Base-by-base conservation (phyloP, 2,113 vertebrate genomes). In the Corythaixoides concolor region DNA sequence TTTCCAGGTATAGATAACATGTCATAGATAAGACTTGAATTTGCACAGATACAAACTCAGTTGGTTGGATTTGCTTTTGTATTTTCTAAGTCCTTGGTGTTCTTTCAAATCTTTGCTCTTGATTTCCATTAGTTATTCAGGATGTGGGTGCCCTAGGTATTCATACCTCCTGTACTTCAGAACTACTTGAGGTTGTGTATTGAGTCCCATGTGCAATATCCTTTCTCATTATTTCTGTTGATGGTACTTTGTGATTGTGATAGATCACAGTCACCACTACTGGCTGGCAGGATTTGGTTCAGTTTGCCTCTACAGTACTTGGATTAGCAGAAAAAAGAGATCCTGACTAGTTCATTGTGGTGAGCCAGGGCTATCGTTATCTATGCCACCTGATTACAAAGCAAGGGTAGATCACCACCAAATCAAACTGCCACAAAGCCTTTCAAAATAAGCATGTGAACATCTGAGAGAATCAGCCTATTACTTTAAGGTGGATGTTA, bases 61-160 rank as follows among this genome's bases (percentile, higher is more conserved):
- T 4, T 37, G 11, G 1, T 30, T 92, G 12, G 15, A 20, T 73
- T 76, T 90, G 8, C 3, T 85, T 66, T 56, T 52, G 1, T 8
- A 5, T 45, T 75, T 62, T 74, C 2, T 15, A 8, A 72, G 21
- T 52, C 9, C 30, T 50, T 18, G 23, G 7, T 77, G 6, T 26
- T 43, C 1, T 62, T 53, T 67, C 5, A 67, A 66, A 24, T 72
- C 37, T 39, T 69, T 78, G 21, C 9, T 19, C 30, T 45, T 45
- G 28, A n/a, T 9, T 86, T 86, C 37, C 12, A 28, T 26, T 9
- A 39, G 17, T 53, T 50, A n/a, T 37, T 86, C 59, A 41, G n/a
- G 9, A 24, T 0, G 0, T 19, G 11, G 7, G 1, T 53, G 12
- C 7, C 23, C 6, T 15, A 22, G 5, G 5, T 50, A 27, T 58